Evolutionary conservation across 2,113 vertebrate genomes (phyloP), one percentile per base, ranked within the genome.

Genomic region (Meleagris gallopavo): DNA sequence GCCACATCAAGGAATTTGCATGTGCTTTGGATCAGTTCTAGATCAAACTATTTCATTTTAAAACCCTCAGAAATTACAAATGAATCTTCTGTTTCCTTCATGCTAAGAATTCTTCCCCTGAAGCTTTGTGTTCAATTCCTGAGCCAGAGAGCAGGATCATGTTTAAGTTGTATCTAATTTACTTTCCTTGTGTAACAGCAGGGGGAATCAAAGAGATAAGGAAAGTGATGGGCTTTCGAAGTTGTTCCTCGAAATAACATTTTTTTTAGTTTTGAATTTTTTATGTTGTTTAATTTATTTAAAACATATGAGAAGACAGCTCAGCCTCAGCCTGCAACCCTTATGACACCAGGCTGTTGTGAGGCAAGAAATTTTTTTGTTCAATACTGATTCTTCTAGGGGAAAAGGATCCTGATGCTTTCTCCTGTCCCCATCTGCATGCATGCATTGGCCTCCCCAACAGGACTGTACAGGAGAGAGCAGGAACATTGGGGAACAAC

Each of bases 11-110:
- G 75, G 71, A 11, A 22, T 14, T 84, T 89, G 34, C 36, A 76
- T n/a, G 27, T 65, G 36, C 76, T 95, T 93, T 72, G 88, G 66
- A 76, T 76, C 36, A 73, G 52, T 62, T 96, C 54, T 78, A 83
- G 83, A 62, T 74, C 45, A 93, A 87, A 67, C 40, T 57, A 13
- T 70, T 72, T 85, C 27, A 62, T 58, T 91, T 94, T 91, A 54
- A 77, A 73, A 69, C 0, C 0, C 25, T 24, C 12, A 73, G 54
- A 83, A 79, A 70, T 9, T 15, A 43, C 15, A 7, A 93, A 82
- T 73, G 85, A 92, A 73, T 8, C 4, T 9, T 64, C 24, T 69
- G 6, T 89, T 76, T 91, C 77, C n/a, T 52, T 91, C 83, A 55
- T 81, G 58, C 40, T 65, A 41, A 85, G 55, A 73, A 88, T 80